Evolutionary conservation across 2,113 vertebrate species (phyloP).

Genomic region (Raja brachyura): DNA sequence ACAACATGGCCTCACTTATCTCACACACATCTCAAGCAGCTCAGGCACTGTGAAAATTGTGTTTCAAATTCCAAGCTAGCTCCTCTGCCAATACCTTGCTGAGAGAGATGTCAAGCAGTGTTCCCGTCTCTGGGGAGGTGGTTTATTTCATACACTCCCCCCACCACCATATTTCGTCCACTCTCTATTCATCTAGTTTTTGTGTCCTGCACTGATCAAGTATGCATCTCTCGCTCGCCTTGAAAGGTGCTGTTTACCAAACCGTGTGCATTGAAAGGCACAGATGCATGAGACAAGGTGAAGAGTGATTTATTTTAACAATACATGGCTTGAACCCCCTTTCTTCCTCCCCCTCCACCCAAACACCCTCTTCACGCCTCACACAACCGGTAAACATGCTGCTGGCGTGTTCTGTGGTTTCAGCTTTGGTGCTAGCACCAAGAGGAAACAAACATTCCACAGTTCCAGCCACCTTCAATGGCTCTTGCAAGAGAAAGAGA

Average conservation of each 20-base stretch:
- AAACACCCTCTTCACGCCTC: not conserved
- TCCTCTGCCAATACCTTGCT: conserved; percentile 36
- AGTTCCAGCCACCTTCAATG: conserved; percentile 66
- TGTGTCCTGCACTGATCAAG: not conserved
- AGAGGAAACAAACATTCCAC: conserved; percentile 47
- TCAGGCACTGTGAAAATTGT: conserved; percentile 62
- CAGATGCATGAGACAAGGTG: conserved; percentile 21
- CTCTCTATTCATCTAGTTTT: not conserved
- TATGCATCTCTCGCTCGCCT: not conserved
- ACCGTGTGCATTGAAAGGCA: not conserved
- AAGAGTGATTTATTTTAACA: conserved; percentile 56
- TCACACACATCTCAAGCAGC: conserved; percentile 65
- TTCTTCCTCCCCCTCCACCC: not conserved
- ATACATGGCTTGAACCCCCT: conserved; percentile 60
- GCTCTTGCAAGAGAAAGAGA: conserved; percentile 52
- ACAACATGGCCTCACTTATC: conserved; percentile 89
- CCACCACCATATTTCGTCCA: not conserved
- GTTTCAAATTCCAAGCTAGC: conserved; percentile 53
- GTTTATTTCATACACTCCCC: not conserved
- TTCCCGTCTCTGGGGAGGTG: not conserved
- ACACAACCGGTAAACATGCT: not conserved
- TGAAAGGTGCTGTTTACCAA: not conserved
- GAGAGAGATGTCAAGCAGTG: not conserved
- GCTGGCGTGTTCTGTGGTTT: not conserved
- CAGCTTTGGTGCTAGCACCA: not conserved